Conservation (phyloP, 2,888 invertebrate species). For the Herminia tarsipennalis region DNA sequence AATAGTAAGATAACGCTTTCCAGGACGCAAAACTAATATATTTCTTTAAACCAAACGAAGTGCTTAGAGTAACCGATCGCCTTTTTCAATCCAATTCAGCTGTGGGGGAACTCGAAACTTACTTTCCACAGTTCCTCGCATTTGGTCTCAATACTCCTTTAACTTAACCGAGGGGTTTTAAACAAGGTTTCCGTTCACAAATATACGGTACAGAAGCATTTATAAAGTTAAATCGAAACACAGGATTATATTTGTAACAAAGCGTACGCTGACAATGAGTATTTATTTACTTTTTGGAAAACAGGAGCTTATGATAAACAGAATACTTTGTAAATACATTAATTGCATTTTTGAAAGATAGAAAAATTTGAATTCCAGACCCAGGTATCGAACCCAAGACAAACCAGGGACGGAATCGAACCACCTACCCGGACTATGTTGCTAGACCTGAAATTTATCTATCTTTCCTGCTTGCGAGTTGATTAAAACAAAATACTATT, state of each 20-base stretch:
- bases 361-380: no score
- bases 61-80: neutral
- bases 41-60: neutral
- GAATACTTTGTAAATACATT: no score
- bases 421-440: no score
- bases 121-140: neutral
- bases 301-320: no score
- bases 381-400: no score
- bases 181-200: slow-evolving; percentile 10
- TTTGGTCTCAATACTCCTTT: neutral
- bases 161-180: neutral
- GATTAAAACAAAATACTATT: no score
- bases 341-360: no score
- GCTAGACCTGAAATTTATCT: no score
- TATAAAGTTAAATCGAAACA: slow-evolving; percentile 32
- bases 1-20: no score
- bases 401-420: no score
- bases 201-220: slow-evolving; percentile 9
- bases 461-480: no score
- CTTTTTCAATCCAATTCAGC: neutral
- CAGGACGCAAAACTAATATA: neutral
- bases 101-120: neutral
- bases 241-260: slow-evolving; percentile 18
- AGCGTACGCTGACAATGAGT: neutral
- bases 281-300: no score